Evolutionary conservation across 2,888 invertebrate species (phyloP), one percentile per base, ranked within the genome.

Genomic region (Perdita meconis): DNA sequence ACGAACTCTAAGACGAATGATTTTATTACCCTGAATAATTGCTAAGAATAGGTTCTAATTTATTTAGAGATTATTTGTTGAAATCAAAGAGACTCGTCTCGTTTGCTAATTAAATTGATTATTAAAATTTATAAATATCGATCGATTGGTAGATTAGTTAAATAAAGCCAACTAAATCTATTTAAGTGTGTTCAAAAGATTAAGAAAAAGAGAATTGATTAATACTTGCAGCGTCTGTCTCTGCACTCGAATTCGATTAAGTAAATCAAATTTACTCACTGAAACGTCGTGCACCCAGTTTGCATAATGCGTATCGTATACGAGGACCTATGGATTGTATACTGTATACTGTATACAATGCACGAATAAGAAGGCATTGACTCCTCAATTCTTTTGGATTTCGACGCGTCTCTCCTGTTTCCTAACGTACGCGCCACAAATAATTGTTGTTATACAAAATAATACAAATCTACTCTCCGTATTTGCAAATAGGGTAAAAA

Each of bases 21-120:
- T 82, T 87, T 86, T 84, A 78, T 57, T 89, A 88, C 87, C 84
- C 85, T 88, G 86, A 80, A 75, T 63, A 66, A 81, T 82, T 74
- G 59, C 70, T 82, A 80, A 71, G 26, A 69, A 69, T 73, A 85
- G 55, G 16, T n/a, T 75, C 69, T 68, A 83, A 80, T 81, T 80
- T 66, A 78, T 74, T 78, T 73, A 47, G 57, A 71, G 78, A 50
- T 44, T 60, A 53, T 71, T 55, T 30, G n/a, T 63, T 34, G 12
- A 75, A 81, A 71, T 40, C 22, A 47, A 61, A 70, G 63, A 67
- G 65, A 77, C 44, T 40, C 12, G 22, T 26, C 47, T 61, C 60
- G 8, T 51, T 67, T 26, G 6, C 10, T 12, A 19, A n/a, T 80
- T 76, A 70, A 65, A 56, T 19, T 13, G 30, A 63, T 70, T 24